Evolutionary conservation across 2,888 invertebrate genomes (phyloP).

Genomic region (Pheosia tremula): DNA sequence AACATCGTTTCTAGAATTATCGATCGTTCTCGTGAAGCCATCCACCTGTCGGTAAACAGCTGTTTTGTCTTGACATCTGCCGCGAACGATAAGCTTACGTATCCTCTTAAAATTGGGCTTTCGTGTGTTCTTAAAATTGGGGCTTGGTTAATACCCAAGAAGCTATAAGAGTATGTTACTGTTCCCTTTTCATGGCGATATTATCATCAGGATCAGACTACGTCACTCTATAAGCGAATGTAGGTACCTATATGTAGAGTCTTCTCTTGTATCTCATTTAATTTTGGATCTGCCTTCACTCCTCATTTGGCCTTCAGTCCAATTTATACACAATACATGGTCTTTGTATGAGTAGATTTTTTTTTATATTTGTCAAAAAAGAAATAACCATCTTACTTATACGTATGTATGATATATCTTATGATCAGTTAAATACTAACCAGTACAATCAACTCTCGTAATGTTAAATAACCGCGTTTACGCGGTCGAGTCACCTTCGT

Average conservation of each 20-base stretch:
- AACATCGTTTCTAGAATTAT: not conserved
- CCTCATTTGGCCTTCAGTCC: too few relatives aligned
- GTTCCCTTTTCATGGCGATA: too few relatives aligned
- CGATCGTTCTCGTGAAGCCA: not conserved
- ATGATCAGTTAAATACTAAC: conserved; percentile 2
- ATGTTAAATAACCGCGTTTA: not conserved
- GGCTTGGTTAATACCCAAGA: not conserved
- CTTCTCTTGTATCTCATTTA: too few relatives aligned
- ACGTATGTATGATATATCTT: not conserved
- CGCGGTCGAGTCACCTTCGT: too few relatives aligned
- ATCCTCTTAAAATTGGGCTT: not conserved
- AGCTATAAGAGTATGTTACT: not conserved
- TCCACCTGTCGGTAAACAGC: not conserved
- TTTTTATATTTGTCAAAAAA: too few relatives aligned
- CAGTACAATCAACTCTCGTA: not conserved
- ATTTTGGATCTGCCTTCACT: too few relatives aligned
- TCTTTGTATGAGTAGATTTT: too few relatives aligned
- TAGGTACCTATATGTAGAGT: too few relatives aligned
- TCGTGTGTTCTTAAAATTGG: not conserved
- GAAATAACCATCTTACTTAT: too few relatives aligned
- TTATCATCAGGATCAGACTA: too few relatives aligned
- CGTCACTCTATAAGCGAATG: too few relatives aligned
- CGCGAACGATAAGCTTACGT: not conserved
- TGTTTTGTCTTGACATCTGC: not conserved
- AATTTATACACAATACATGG: too few relatives aligned